Conservation (phyloP, 2,797 vertebrate genomes). For the Cottoperca gobio region DNA sequence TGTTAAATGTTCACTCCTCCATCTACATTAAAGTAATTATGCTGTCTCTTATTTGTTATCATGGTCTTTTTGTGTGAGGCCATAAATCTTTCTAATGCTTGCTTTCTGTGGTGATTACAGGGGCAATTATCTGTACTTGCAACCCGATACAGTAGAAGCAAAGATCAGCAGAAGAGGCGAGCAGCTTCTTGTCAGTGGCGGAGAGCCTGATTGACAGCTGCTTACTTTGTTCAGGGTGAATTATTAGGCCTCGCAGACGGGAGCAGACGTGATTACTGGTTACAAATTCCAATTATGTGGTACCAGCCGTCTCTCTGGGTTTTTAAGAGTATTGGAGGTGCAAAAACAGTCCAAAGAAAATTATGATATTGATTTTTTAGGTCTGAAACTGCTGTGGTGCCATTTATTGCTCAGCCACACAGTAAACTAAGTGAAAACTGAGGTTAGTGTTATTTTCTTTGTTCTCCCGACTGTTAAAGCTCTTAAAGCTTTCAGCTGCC, state of each 20-base stretch:
- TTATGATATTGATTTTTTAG: conserved; percentile 44
- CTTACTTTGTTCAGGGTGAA: conserved; percentile 34
- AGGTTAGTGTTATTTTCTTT: conserved; percentile 29
- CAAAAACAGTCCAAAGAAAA: conserved; percentile 23
- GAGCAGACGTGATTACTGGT: conserved; percentile 4
- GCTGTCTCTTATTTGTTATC: conserved; percentile 46
- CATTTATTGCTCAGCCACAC: conserved; percentile 39
- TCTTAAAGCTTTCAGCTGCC: conserved; percentile 14
- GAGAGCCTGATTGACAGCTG: conserved; percentile 41
- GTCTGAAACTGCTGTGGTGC: conserved; percentile 25
- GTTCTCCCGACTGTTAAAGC: conserved; percentile 17
- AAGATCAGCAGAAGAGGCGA: neutral
- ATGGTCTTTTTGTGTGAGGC: conserved; percentile 23
- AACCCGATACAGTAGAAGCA: conserved; percentile 12
- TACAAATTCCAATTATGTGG: conserved; percentile 12
- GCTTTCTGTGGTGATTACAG: conserved; percentile 40
- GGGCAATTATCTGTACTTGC: conserved; percentile 38
- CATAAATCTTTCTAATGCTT: conserved; percentile 42
- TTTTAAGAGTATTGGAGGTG: conserved; percentile 8
- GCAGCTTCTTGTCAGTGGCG: conserved; percentile 18
- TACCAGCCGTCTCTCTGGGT: conserved; percentile 17
- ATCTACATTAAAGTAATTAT: conserved; percentile 52
- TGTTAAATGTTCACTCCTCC: conserved; percentile 33
- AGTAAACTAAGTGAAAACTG: conserved; percentile 38
- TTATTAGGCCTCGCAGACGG: conserved; percentile 10